A percentile compares a stretch with the other conserved stretches of the same genome.
Evolutionary conservation across 1,140 invertebrate genomes (phyloP).

Genomic region (Zelostemma sp.): DNA sequence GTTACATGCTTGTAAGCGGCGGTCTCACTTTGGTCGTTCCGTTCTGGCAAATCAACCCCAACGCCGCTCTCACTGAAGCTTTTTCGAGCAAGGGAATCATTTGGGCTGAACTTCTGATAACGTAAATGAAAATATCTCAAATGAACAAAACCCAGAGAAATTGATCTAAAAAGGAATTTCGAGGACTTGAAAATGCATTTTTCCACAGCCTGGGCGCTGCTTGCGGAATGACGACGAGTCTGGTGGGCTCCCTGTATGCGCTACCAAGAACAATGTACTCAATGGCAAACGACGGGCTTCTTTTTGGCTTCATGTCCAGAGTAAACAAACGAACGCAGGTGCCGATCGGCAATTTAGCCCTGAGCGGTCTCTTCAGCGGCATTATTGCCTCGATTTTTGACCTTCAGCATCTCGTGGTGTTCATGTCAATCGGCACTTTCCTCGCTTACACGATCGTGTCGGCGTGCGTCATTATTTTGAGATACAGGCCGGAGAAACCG

Average conservation of each 20-base stretch:
- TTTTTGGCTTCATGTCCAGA: slow-evolving; percentile 83
- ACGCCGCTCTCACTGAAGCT: slow-evolving; percentile 87
- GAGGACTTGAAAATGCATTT: too few relatives aligned
- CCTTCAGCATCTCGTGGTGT: slow-evolving; percentile 91
- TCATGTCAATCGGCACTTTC: slow-evolving; percentile 94
- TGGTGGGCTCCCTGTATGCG: slow-evolving; percentile 87
- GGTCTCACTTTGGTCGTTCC: slow-evolving; percentile 89
- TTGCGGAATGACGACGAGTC: slow-evolving; percentile 90
- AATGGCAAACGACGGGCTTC: slow-evolving; percentile 89
- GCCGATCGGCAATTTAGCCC: slow-evolving; percentile 82
- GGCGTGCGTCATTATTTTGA: slow-evolving; percentile 87
- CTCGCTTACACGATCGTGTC: slow-evolving; percentile 93
- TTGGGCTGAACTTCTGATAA: slow-evolving; percentile 90
- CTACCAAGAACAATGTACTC: slow-evolving; percentile 88
- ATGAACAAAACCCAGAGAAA: too few relatives aligned
- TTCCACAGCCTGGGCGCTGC: slow-evolving; percentile 82
- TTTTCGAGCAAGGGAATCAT: slow-evolving; percentile 79
- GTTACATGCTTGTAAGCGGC: slow-evolving; percentile 85
- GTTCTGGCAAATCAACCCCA: slow-evolving; percentile 79
- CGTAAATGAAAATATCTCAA: too few relatives aligned
- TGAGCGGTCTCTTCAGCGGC: slow-evolving; percentile 84
- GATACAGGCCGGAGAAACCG: slow-evolving; percentile 79
- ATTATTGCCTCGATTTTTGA: slow-evolving; percentile 89
- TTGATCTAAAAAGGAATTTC: too few relatives aligned
- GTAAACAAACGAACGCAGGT: slow-evolving; percentile 85